Evolutionary conservation across 2,113 vertebrate genomes (phyloP), one percentile per base, ranked within the genome.

Genomic region (Sminthopsis crassicaudata): DNA sequence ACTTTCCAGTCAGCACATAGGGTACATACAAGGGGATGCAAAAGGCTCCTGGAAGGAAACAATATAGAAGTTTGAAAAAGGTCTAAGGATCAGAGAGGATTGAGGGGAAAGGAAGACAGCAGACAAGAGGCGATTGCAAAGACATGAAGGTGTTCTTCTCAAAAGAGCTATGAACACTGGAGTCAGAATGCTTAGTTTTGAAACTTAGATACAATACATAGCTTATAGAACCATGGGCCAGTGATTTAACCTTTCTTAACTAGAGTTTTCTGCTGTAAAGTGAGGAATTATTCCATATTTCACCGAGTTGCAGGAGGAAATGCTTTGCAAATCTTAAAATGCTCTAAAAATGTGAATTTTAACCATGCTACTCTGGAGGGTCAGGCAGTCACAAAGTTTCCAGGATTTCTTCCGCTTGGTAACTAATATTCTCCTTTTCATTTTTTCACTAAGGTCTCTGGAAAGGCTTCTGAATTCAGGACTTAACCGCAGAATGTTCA

Each of bases 11-110:
- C 96, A 99, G 97, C 95, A 99, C 99, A 0, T 99, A 99, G 95
- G 99, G 99, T 48, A 99, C 97, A 0, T 99, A 99, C 46, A 99
- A 57, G 0, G 99, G 99, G 60, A 99, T 99, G 97, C 99, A 99
- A 97, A 99, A 99, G 76, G 99, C 99, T 23, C 99, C 99, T 99
- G 98, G 4, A 95, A 97, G 54, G 0, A 36, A 50, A 51, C 57
- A 52, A 92, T 16, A 27, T 0, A 30, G 26, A 92, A 67, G 22
- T 0, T 2, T 67, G 6, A 91, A 0, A 93, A 50, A 2, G 0
- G 9, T 42, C 94, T 36, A 11, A 5, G 26, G 26, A 22, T 2
- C 23, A 2, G 30, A 89, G 67, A 30, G 0, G 8, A 84, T 8
- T 84, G n/a, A 84, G 46, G 27, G 55, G 57, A 46, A 55, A 27